Conservation (phyloP, 2,113 vertebrate genomes). For the Gadus chalcogrammus region DNA sequence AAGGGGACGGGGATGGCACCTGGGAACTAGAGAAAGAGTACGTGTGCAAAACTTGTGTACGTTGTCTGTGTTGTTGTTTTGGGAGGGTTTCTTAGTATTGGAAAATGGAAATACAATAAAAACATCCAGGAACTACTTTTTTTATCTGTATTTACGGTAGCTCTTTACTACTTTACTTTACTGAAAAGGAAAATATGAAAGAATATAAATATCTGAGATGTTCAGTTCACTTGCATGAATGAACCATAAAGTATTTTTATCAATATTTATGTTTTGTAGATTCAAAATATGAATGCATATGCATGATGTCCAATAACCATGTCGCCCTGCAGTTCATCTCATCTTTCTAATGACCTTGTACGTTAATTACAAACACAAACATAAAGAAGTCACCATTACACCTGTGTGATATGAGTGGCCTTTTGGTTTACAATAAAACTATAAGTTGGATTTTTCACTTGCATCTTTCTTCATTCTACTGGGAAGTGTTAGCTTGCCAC, state of each 20-base stretch:
- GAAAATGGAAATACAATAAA: too few species aligned
- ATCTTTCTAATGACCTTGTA: too few species aligned
- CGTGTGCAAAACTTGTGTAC: conserved; percentile 13
- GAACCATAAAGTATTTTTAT: background rate
- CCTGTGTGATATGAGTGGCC: background rate
- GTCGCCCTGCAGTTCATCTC: background rate
- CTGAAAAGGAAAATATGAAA: background rate
- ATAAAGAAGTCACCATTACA: background rate
- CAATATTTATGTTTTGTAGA: too few species aligned
- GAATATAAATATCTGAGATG: background rate
- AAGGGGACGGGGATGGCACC: conserved; percentile 27
- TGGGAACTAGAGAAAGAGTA: conserved; percentile 3
- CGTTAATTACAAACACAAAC: background rate
- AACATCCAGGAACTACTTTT: conserved; percentile 28
- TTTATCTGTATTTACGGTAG: background rate
- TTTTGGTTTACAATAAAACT: background rate
- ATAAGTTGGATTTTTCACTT: background rate
- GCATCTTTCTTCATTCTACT: background rate
- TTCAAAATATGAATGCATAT: background rate
- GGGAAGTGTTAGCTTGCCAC: background rate
- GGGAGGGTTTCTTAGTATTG: background rate
- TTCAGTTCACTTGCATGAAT: conserved; percentile 5
- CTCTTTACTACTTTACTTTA: conserved; percentile 10
- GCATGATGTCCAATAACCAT: background rate
- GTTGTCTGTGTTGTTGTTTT: background rate